These are phyloP conservation scores for Dendroctonus valens DNA, from an alignment of 1,140 invertebrate species.

Conservation along the genomic window DNA sequence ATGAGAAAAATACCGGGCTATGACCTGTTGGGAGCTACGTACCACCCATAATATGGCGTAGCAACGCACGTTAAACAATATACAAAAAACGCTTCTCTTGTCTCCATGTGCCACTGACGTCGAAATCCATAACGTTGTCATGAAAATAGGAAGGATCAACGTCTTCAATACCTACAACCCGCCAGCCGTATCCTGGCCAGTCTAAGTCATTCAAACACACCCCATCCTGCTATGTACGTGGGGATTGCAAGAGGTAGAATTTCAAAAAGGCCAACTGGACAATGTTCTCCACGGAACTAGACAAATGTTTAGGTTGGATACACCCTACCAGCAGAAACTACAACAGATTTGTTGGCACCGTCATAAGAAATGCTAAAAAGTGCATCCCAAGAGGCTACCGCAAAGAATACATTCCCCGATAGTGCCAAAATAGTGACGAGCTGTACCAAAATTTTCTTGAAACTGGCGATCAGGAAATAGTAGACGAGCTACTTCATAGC, in stretches of 20 bases:
- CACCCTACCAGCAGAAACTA: too few relatives aligned
- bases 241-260: conserved; percentile 24
- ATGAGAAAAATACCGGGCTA: too few relatives aligned
- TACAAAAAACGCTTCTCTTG: conserved; percentile 26
- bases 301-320: too few relatives aligned
- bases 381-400: conserved; percentile 24
- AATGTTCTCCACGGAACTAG: too few relatives aligned
- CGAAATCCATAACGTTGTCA: conserved; percentile 17
- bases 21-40: too few relatives aligned
- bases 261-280: too few relatives aligned
- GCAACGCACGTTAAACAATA: conserved; percentile 17
- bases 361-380: conserved; percentile 19
- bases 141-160: conserved; percentile 24
- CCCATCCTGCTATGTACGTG: conserved; percentile 18
- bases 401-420: conserved; percentile 25
- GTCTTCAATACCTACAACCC: conserved; percentile 28
- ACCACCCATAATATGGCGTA: conserved; percentile 17
- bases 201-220: conserved; percentile 18
- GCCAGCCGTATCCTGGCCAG: conserved; percentile 15
- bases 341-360: conserved; percentile 1
- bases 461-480: conserved; percentile 29
- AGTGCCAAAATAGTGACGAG: conserved; percentile 24
- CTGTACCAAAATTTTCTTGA: conserved; percentile 30
- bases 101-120: conserved; percentile 20
- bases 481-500: conserved; percentile 30